A percentile compares a stretch with the other conserved stretches of the same genome.
phyloP scores from a whole-genome alignment of 2,888 invertebrate species.

The Entomobrya proxima region DNA sequence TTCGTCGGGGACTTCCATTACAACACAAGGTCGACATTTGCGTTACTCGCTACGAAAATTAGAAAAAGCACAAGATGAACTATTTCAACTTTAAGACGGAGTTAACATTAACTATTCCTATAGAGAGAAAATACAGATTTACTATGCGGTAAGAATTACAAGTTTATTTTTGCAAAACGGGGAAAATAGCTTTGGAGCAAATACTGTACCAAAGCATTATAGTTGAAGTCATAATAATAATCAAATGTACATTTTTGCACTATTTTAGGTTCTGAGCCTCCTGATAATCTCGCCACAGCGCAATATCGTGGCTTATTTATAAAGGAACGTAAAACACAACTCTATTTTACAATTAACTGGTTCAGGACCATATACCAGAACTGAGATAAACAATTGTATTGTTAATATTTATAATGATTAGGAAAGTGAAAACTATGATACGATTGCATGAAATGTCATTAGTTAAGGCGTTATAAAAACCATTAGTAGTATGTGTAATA shows the following conservation, averaged over 20 bases:
- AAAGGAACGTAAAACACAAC: background rate
- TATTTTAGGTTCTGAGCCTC: conserved; percentile 21
- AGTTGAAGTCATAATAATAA: background rate
- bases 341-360: conserved; percentile 30
- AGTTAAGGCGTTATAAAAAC: background rate
- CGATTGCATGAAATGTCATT: background rate
- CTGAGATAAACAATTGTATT: conserved; percentile 30
- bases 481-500: background rate
- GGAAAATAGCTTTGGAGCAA: too few relatives aligned
- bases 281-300: conserved; percentile 2
- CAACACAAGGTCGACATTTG: conserved; percentile 88
- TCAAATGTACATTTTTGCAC: background rate
- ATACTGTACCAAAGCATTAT: too few relatives aligned
- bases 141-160: conserved; percentile 70
- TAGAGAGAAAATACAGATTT: background rate
- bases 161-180: conserved; percentile 8
- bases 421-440: background rate
- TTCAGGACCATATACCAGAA: conserved; percentile 37
- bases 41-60: conserved; percentile 88
- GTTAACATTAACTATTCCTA: background rate
- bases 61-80: conserved; percentile 91
- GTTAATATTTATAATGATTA: background rate
- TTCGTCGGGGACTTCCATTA: conserved; percentile 77
- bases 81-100: conserved; percentile 89
- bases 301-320: conserved; percentile 6